Percentiles rank a stretch among this genome's conserved stretches.
These are phyloP conservation scores for Plusia festucae DNA, from an alignment of 2,888 invertebrate genomes.

Conservation along the genomic window DNA sequence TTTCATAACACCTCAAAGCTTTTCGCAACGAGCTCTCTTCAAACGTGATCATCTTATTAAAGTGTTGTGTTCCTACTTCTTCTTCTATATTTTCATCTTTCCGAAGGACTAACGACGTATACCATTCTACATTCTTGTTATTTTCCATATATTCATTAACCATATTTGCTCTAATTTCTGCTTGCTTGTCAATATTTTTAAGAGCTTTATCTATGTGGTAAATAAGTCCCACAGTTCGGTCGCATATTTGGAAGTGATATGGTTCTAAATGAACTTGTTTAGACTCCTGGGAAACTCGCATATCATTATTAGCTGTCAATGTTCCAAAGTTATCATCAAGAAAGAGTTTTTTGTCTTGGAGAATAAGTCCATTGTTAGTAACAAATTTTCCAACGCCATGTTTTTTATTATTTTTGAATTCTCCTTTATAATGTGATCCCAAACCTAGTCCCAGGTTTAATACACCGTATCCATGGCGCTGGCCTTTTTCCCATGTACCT, in stretches of 20 bases:
- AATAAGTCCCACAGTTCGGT: conserved; percentile 79
- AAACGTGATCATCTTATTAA: conserved; percentile 71
- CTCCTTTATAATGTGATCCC: conserved; percentile 88
- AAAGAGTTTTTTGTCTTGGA: conserved; percentile 86
- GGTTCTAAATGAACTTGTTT: conserved; percentile 63
- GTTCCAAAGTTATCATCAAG: conserved; percentile 83
- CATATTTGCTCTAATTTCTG: conserved; percentile 68
- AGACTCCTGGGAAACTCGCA: conserved; percentile 38
- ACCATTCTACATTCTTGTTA: conserved; percentile 63
- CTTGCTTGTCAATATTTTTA: conserved; percentile 74
- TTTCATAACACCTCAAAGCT: conserved; percentile 82
- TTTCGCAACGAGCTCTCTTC: conserved; percentile 85
- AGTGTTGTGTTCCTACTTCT: conserved; percentile 32
- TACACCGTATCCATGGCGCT: conserved; percentile 85
- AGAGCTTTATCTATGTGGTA: conserved; percentile 83
- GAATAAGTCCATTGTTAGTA: conserved; percentile 88
- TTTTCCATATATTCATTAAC: conserved; percentile 74
- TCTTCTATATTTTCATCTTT: conserved; percentile 49
- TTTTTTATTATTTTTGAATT: conserved; percentile 88
- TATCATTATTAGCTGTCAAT: conserved; percentile 47
- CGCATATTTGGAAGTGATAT: conserved; percentile 72
- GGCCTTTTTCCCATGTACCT: conserved; percentile 89
- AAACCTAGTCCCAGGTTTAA: conserved; percentile 85
- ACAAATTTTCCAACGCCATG: conserved; percentile 88
- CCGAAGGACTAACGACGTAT: conserved; percentile 27